These are phyloP conservation scores for Montipora foliosa DNA, from an alignment of 64 coral and sea anemone species.

Conservation along the genomic window DNA sequence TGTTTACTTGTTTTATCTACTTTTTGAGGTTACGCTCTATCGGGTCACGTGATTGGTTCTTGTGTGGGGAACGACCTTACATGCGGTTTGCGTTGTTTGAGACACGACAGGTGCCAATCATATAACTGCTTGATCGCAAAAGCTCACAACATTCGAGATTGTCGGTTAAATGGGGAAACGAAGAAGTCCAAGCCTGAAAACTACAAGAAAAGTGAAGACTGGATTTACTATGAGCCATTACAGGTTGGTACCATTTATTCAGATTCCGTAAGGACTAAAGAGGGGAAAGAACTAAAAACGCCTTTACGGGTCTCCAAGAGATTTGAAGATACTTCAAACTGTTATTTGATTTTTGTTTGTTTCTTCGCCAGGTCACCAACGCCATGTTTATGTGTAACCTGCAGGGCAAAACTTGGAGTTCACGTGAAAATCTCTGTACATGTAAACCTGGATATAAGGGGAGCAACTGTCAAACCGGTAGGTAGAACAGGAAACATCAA, in stretches of 20 bases:
- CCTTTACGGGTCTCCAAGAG: no score
- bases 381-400: neutral
- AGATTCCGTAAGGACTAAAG: no score
- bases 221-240: neutral
- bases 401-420: neutral
- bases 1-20: no score
- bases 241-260: neutral
- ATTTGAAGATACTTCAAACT: no score
- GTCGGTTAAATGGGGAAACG: constrained; percentile 5
- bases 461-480: neutral
- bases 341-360: no score
- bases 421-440: neutral
- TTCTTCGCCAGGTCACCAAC: no score
- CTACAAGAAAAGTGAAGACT: neutral
- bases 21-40: neutral
- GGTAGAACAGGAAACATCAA: neutral
- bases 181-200: neutral
- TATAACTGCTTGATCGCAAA: neutral
- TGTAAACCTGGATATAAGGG: neutral
- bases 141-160: neutral
- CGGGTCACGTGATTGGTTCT: neutral
- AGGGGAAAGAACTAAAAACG: no score
- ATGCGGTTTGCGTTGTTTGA: constrained; percentile 18
- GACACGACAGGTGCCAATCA: constrained; percentile 4
- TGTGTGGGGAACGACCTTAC: neutral